Evolutionary conservation across 2,888 invertebrate genomes (phyloP).

Genomic region (Papilio elwesi): DNA sequence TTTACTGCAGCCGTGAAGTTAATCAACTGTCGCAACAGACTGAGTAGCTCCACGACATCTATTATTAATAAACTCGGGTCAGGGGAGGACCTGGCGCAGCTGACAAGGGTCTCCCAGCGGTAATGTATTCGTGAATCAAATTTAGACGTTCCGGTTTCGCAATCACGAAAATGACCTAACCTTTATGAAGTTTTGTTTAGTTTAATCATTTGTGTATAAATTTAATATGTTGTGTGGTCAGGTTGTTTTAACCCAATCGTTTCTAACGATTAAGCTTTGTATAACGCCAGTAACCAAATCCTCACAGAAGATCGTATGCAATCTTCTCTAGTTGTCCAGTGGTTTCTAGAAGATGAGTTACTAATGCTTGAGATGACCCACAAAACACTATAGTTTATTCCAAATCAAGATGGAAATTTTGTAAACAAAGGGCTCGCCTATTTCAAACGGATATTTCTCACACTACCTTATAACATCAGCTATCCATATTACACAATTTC

Average conservation of each 20-base stretch:
- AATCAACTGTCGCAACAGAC: background rate
- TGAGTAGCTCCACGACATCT: background rate
- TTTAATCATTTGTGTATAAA: background rate
- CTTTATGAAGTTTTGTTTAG: background rate
- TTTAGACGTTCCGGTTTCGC: background rate
- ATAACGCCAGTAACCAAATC: no score
- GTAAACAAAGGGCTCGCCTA: no score
- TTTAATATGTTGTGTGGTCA: background rate
- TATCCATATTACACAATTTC: no score
- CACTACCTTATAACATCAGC: no score
- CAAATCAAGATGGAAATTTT: no score
- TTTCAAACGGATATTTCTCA: no score
- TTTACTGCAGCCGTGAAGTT: conserved; percentile 5
- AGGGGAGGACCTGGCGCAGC: background rate
- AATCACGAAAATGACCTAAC: background rate
- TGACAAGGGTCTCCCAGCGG: background rate
- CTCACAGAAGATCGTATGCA: no score
- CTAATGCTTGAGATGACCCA: no score
- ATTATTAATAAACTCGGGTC: conserved; percentile 5
- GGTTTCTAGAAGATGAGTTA: no score
- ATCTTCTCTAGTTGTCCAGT: no score
- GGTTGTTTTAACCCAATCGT: background rate
- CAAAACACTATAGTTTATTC: no score
- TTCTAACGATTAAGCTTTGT: no score
- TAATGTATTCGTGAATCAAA: background rate